Conservation (phyloP, 2,113 vertebrate species). For the Glaucidium brasilianum region DNA sequence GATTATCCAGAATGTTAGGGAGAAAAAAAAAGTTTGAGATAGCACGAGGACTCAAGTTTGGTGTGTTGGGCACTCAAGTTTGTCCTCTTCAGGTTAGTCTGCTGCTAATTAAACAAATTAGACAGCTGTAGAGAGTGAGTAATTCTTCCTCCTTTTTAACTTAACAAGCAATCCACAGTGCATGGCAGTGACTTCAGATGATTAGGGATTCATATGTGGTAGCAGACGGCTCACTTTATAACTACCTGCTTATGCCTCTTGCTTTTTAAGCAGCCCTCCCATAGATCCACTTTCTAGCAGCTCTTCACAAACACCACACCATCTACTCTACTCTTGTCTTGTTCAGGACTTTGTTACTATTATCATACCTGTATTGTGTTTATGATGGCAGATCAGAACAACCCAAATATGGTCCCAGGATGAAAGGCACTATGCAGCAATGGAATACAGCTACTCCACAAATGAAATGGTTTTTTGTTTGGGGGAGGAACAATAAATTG, state of each 20-base stretch:
- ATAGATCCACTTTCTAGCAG: not conserved
- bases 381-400: accelerated
- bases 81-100: not conserved
- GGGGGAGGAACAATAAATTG: not conserved
- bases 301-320: not conserved
- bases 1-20: not conserved
- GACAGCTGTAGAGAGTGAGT: not conserved
- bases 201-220: slow-evolving; percentile 19
- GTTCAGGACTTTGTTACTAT: not conserved
- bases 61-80: not conserved
- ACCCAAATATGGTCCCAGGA: not conserved
- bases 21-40: not conserved
- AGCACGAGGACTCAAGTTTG: not conserved
- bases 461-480: not conserved
- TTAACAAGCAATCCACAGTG: not conserved
- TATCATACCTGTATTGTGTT: not conserved
- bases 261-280: slow-evolving; percentile 18
- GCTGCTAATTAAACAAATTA: not conserved
- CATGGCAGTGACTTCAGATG: not conserved
- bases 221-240: not conserved
- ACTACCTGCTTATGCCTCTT: not conserved
- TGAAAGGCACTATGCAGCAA: not conserved
- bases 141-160: not conserved
- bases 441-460: not conserved
- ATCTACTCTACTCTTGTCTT: not conserved